These are phyloP conservation scores for Silurus asotus DNA, from an alignment of 2,113 vertebrate species.

Conservation along the genomic window DNA sequence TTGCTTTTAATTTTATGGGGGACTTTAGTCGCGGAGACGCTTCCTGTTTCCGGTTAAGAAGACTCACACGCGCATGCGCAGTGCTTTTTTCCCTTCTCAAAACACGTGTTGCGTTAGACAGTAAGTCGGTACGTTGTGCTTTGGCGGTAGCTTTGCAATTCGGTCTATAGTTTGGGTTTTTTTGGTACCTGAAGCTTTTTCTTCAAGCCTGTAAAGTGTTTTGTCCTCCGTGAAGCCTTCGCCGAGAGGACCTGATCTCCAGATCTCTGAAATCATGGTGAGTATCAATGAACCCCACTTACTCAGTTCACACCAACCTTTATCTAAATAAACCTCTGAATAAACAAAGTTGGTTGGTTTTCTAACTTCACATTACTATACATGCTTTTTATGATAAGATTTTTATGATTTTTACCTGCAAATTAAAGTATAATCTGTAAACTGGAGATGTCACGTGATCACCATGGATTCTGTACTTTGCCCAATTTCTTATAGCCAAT, in stretches of 20 bases:
- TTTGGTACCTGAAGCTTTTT: background rate
- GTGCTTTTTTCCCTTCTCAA: background rate
- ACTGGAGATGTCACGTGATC: background rate
- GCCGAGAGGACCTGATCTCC: conserved; percentile 72
- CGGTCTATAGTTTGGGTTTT: background rate
- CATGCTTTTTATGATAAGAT: background rate
- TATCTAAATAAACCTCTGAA: background rate
- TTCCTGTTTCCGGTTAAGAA: background rate
- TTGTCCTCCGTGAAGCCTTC: conserved; percentile 79
- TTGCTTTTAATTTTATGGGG: background rate
- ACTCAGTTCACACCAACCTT: background rate
- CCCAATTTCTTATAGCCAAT: background rate
- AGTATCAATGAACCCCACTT: conserved; percentile 27
- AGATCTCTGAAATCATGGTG: conserved; percentile 62
- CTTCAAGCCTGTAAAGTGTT: background rate
- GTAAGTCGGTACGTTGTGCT: background rate
- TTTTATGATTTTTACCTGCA: background rate
- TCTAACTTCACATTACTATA: background rate
- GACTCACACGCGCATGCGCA: background rate
- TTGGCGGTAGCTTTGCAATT: background rate
- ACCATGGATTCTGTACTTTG: background rate
- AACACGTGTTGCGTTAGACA: conserved; percentile 42
- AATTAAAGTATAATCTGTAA: background rate
- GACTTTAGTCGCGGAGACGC: background rate
- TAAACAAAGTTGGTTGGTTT: background rate